Conservation (phyloP, 2,888 invertebrate genomes). For the Dynastes grantii region DNA sequence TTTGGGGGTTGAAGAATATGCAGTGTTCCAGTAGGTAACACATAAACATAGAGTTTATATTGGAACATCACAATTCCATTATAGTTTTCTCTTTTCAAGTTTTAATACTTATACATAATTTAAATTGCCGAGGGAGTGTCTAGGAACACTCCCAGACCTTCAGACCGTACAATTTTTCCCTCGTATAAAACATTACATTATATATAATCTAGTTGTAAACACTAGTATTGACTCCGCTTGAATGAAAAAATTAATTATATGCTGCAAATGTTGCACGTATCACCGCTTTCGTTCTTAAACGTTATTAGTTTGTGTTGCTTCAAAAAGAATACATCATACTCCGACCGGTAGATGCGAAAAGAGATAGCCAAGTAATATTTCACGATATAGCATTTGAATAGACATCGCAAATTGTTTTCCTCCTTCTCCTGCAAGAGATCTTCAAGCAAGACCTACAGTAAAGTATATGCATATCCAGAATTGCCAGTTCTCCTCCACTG, state of each 20-base stretch:
- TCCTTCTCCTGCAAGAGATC: background rate
- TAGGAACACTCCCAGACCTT: no score
- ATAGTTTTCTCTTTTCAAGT: no score
- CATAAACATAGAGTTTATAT: no score
- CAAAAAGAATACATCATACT: constrained; percentile 6
- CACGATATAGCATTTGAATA: constrained; percentile 33
- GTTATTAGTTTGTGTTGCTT: constrained; percentile 1
- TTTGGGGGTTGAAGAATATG: no score
- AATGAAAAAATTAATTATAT: background rate
- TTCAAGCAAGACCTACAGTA: constrained; percentile 3
- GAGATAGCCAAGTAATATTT: constrained; percentile 16
- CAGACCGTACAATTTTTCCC: no score
- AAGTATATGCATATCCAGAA: background rate
- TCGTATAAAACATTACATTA: no score
- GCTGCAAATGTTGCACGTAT: background rate
- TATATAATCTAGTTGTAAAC: background rate
- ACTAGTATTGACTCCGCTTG: background rate
- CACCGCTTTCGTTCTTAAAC: background rate
- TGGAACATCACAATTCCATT: no score
- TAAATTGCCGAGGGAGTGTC: no score
- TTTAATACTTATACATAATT: no score
- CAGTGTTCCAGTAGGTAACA: no score
- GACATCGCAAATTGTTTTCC: constrained; percentile 7
- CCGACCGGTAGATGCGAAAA: background rate
- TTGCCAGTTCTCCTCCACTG: background rate